Conservation (phyloP, 2,797 vertebrate species). For the Pseudochaenichthys georgianus region DNA sequence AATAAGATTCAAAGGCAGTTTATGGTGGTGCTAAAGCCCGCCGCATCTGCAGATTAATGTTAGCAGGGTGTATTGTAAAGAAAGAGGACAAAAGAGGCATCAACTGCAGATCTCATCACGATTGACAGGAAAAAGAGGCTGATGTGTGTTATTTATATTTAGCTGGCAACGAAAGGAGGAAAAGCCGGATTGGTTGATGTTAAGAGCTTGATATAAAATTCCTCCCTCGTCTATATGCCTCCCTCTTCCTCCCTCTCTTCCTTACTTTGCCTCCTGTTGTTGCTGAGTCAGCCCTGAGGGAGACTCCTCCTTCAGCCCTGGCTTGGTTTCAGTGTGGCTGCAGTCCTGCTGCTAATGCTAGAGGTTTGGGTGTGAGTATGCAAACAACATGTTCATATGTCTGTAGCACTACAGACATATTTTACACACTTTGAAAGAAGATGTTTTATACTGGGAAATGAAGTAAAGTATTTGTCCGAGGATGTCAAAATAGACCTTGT, state of each 20-base stretch:
- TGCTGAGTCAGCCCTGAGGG: constrained; percentile 50
- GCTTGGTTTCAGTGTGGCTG: constrained; percentile 25
- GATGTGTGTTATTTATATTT: constrained; percentile 20
- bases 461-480: background rate
- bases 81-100: constrained; percentile 6
- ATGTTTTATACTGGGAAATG: background rate
- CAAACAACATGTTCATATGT: no score
- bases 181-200: background rate
- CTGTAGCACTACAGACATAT: no score
- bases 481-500: background rate
- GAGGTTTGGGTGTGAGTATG: background rate
- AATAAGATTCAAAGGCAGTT: constrained; percentile 16
- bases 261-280: constrained; percentile 8
- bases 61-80: constrained; percentile 2
- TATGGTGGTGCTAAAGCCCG: background rate
- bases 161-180: background rate
- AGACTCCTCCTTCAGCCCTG: constrained; percentile 26
- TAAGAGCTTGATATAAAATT: constrained; percentile 26
- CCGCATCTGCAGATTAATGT: constrained; percentile 14
- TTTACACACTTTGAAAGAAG: background rate
- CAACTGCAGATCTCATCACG: constrained; percentile 6
- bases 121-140: background rate
- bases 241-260: background rate
- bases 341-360: constrained; percentile 14
- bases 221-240: background rate